Evolutionary conservation across 2,113 vertebrate genomes (phyloP).

Genomic region (Anhinga rufa): DNA sequence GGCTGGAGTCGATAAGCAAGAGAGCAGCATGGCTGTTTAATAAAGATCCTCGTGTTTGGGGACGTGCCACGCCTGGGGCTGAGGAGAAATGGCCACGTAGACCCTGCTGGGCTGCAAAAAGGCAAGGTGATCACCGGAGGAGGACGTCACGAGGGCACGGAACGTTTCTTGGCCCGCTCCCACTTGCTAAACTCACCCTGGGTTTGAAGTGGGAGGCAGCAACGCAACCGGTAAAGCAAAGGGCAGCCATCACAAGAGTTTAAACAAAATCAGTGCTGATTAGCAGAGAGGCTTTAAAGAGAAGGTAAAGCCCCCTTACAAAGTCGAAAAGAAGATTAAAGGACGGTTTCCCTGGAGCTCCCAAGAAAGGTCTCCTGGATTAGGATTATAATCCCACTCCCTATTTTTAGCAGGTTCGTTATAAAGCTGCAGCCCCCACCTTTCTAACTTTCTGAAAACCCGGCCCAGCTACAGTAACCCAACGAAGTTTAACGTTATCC

Average conservation of each 20-base stretch:
- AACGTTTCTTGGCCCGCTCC: not conserved
- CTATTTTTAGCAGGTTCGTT: slow-evolving; percentile 35
- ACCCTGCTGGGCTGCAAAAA: not conserved
- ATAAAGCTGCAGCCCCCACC: not conserved
- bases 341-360: not conserved
- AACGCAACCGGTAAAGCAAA: not conserved
- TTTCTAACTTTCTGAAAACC: not conserved
- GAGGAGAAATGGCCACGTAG: rapidly evolving
- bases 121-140: rapidly evolving
- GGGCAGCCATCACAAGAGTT: slow-evolving; percentile 6
- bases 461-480: not conserved
- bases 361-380: not conserved
- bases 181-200: not conserved
- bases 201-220: not conserved
- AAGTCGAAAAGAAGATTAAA: slow-evolving; percentile 54
- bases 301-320: not conserved
- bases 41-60: not conserved
- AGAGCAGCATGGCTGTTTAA: not conserved
- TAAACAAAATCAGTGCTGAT: slow-evolving; percentile 14
- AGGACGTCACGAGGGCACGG: rapidly evolving
- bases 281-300: slow-evolving; percentile 12
- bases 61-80: not conserved
- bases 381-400: not conserved
- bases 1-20: rapidly evolving
- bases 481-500: not conserved